A percentile compares a stretch with the other conserved stretches of the same genome.
Evolutionary conservation across 2,113 vertebrate species (phyloP).

Genomic region (Clinocottus analis): DNA sequence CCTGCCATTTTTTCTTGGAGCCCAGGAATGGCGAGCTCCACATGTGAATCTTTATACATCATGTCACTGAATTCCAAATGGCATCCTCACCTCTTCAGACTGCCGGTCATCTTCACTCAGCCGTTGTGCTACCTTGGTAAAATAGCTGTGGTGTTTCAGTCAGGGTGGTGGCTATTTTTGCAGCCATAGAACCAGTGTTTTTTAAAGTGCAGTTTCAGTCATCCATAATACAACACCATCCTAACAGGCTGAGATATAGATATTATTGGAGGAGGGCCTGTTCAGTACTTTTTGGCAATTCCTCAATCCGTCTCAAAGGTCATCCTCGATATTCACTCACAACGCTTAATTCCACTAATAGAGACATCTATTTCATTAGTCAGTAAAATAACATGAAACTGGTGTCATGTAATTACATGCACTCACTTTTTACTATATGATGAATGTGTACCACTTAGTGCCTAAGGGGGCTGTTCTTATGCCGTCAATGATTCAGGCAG

Average conservation of each 20-base stretch:
- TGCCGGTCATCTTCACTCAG: constrained; percentile 23
- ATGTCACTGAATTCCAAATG: constrained; percentile 39
- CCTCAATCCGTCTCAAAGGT: constrained; percentile 23
- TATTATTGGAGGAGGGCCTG: background rate
- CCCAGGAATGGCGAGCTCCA: constrained; percentile 22
- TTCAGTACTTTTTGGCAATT: constrained; percentile 24
- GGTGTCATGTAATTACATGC: constrained; percentile 57
- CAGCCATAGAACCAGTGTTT: background rate
- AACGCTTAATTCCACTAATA: constrained; percentile 19
- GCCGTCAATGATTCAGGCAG: constrained; percentile 70
- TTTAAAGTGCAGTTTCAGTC: background rate
- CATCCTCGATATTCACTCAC: background rate
- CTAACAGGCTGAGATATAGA: background rate
- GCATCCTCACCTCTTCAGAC: constrained; percentile 24
- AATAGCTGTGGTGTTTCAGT: background rate
- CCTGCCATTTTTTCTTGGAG: constrained; percentile 53
- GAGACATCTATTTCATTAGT: constrained; percentile 52
- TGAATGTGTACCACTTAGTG: constrained; percentile 65
- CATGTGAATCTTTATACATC: constrained; percentile 14
- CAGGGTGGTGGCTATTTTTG: background rate
- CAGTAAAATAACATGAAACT: constrained; percentile 41
- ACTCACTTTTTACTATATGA: constrained; percentile 52
- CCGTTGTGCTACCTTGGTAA: background rate
- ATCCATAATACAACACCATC: background rate
- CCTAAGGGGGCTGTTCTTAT: constrained; percentile 67